Percentiles rank a stretch among this genome's conserved stretches.
These are phyloP conservation scores for Petrolisthes manimaculis DNA, from an alignment of 2,888 invertebrate species.

Conservation along the genomic window DNA sequence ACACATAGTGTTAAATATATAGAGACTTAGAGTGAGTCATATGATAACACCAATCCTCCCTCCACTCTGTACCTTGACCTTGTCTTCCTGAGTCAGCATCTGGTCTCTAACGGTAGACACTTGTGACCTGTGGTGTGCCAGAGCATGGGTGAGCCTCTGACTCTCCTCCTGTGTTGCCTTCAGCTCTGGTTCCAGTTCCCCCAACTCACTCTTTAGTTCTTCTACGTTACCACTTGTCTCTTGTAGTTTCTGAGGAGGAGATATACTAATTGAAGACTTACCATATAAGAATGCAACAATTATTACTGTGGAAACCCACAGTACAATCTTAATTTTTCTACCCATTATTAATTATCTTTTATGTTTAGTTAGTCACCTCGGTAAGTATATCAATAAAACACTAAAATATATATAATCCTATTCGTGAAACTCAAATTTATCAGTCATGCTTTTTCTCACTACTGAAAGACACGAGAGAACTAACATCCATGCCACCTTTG, in stretches of 20 bases:
- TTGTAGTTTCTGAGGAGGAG: constrained; percentile 53
- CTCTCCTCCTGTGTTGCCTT: constrained; percentile 61
- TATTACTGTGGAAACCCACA: neutral
- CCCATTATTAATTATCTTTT: neutral
- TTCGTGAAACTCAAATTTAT: neutral
- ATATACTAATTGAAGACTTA: neutral
- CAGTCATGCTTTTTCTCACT: neutral
- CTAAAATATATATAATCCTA: neutral
- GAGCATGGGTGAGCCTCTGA: constrained; percentile 50
- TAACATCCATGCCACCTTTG: constrained; percentile 59
- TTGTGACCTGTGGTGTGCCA: constrained; percentile 58
- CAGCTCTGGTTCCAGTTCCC: constrained; percentile 61
- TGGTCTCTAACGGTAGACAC: constrained; percentile 55
- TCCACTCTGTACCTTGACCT: constrained; percentile 50
- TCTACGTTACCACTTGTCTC: constrained; percentile 62
- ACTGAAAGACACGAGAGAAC: neutral
- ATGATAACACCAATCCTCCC: no score
- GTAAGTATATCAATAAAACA: neutral
- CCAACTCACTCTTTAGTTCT: constrained; percentile 56
- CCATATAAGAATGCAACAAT: neutral
- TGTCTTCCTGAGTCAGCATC: constrained; percentile 60
- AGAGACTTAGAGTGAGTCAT: neutral
- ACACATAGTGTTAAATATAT: neutral
- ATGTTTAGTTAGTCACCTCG: neutral
- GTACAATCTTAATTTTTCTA: no score